These are phyloP conservation scores for Sapayoa aenigma DNA, from an alignment of 2,113 vertebrate genomes.

Conservation along the genomic window DNA sequence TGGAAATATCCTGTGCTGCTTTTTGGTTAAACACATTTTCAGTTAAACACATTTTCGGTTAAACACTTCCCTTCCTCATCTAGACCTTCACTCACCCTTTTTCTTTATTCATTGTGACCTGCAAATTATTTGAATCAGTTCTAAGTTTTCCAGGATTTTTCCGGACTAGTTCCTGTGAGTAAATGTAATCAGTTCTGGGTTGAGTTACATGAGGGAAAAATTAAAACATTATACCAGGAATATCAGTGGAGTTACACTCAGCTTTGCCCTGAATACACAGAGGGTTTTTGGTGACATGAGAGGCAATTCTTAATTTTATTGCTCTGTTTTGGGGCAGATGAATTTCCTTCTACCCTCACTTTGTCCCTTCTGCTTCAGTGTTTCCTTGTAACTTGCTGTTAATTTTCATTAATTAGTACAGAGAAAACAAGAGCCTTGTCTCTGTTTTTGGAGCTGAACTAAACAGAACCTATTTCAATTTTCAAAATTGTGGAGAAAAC, in stretches of 20 bases:
- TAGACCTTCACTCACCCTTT: not conserved
- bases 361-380: not conserved
- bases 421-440: not conserved
- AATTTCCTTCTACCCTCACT: not conserved
- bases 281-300: not conserved
- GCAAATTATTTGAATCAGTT: not conserved
- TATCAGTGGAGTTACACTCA: not conserved
- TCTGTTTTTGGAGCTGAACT: not conserved
- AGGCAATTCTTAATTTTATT: not conserved
- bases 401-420: not conserved
- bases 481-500: not conserved
- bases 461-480: not conserved
- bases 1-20: not conserved
- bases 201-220: not conserved
- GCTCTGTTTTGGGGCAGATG: not conserved
- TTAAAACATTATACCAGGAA: not conserved
- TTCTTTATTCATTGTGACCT: not conserved
- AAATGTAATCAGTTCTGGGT: not conserved
- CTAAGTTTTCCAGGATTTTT: not conserved
- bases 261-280: not conserved
- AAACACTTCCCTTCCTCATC: not conserved
- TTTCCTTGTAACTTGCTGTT: not conserved
- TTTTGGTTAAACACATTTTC: not conserved
- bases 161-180: not conserved
- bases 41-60: not conserved